phyloP scores from a whole-genome alignment of 2,113 vertebrate genomes.

The Forbesichthys agassizii region DNA sequence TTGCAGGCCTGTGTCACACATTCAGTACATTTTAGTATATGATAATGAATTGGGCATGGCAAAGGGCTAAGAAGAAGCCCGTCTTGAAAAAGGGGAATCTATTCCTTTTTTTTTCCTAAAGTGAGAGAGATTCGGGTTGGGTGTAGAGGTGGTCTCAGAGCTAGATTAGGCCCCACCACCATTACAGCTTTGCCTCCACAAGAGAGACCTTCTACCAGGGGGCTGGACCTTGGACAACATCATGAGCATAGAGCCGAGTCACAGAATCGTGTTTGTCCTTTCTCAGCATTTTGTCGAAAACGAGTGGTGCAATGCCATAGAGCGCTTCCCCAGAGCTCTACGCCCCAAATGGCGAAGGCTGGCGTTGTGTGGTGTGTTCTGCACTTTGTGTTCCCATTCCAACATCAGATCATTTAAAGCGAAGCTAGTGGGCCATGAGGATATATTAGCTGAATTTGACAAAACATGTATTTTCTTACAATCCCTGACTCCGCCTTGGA shows the following conservation, averaged over 20 bases:
- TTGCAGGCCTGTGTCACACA: slow-evolving; percentile 64
- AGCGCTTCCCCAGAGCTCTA: no score
- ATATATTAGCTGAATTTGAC: no score
- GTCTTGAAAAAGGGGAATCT: slow-evolving; percentile 39
- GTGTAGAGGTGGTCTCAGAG: slow-evolving; percentile 48
- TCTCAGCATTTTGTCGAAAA: slow-evolving; percentile 70
- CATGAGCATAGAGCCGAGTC: slow-evolving; percentile 70
- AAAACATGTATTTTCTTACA: no score
- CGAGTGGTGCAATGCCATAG: slow-evolving; percentile 62
- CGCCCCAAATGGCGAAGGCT: no score
- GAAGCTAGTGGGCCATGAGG: no score
- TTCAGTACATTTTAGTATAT: slow-evolving; percentile 68
- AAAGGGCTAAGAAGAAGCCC: slow-evolving; percentile 58
- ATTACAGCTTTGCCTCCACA: slow-evolving; percentile 62
- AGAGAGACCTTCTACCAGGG: slow-evolving; percentile 72
- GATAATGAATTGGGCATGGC: slow-evolving; percentile 73
- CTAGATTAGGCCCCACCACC: slow-evolving; percentile 58
- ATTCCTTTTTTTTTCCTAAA: slow-evolving; percentile 71
- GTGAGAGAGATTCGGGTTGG: slow-evolving; percentile 64
- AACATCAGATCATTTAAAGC: no score
- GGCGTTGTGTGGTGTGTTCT: no score
- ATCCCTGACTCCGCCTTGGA: no score
- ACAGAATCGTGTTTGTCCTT: slow-evolving; percentile 73
- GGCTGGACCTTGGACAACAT: slow-evolving; percentile 75
- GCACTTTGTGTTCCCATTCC: no score